phyloP scores from a whole-genome alignment of 1,140 invertebrate species.

The Pachyrhynchus sulphureomaculatus region DNA sequence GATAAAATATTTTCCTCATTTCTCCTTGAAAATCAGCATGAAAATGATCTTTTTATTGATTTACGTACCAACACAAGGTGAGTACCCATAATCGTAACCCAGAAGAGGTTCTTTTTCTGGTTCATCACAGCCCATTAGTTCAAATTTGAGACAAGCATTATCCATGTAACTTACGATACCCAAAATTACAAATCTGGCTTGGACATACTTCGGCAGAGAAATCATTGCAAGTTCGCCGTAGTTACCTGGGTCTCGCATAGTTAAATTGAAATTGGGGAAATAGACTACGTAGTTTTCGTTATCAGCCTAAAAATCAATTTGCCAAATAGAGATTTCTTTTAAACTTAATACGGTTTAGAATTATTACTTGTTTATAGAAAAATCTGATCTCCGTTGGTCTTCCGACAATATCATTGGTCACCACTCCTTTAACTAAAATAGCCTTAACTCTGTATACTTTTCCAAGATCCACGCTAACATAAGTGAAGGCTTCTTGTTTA shows the following conservation, averaged over 20 bases:
- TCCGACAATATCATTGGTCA: constrained; percentile 92
- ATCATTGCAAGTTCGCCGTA: constrained; percentile 96
- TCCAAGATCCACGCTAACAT: constrained; percentile 91
- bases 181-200: constrained; percentile 90
- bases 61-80: constrained; percentile 79
- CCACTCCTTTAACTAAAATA: constrained; percentile 89
- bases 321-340: background rate
- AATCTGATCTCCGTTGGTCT: constrained; percentile 93
- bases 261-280: constrained; percentile 93
- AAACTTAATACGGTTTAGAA: background rate
- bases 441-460: constrained; percentile 88
- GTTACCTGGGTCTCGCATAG: constrained; percentile 90
- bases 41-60: too few species aligned
- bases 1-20: background rate
- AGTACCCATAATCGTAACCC: constrained; percentile 92
- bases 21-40: too few species aligned
- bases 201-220: constrained; percentile 87
- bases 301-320: constrained; percentile 59
- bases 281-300: constrained; percentile 94
- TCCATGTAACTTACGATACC: constrained; percentile 95
- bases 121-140: constrained; percentile 93
- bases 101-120: constrained; percentile 74
- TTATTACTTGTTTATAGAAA: constrained; percentile 82
- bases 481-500: constrained; percentile 92
- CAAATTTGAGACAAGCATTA: constrained; percentile 94